Conservation (phyloP, 2,113 vertebrate species). For the Chascanopsetta lugubris region DNA sequence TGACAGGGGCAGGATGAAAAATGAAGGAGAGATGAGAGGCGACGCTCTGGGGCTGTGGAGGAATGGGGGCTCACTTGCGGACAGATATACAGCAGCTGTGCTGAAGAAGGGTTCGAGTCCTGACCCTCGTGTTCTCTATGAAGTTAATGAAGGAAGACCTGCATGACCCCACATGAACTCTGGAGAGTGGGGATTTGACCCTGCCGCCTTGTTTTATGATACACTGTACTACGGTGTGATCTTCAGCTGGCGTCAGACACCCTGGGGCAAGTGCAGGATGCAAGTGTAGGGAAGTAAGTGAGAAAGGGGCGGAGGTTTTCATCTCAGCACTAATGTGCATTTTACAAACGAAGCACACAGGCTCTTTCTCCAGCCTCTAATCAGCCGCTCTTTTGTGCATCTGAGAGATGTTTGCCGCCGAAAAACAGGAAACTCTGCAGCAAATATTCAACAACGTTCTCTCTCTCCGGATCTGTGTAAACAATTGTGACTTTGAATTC, state of each 20-base stretch:
- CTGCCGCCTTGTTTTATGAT: background rate
- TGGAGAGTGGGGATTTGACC: conserved; percentile 29
- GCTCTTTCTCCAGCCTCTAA: conserved; percentile 15
- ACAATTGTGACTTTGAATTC: conserved; percentile 27
- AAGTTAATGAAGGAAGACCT: conserved; percentile 63
- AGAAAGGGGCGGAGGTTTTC: background rate
- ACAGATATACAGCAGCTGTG: conserved; percentile 32
- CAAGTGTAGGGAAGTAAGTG: conserved; percentile 6
- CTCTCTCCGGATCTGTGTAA: background rate
- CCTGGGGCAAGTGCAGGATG: background rate
- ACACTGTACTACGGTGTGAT: background rate
- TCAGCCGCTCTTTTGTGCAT: conserved; percentile 32
- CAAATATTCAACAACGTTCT: background rate
- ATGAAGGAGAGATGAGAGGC: background rate
- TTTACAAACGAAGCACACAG: conserved; percentile 23
- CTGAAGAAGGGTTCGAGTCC: conserved; percentile 50
- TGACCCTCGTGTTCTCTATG: conserved; percentile 57
- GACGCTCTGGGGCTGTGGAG: conserved; percentile 8
- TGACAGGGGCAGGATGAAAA: conserved; percentile 19
- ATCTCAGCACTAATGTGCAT: conserved; percentile 17
- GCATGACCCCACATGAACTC: conserved; percentile 36
- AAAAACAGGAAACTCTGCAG: conserved; percentile 17
- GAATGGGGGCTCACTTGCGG: conserved; percentile 24
- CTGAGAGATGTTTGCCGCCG: conserved; percentile 32
- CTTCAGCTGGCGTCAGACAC: background rate